Evolutionary conservation across 2,888 invertebrate species (phyloP).

Genomic region (Phengaris arion): DNA sequence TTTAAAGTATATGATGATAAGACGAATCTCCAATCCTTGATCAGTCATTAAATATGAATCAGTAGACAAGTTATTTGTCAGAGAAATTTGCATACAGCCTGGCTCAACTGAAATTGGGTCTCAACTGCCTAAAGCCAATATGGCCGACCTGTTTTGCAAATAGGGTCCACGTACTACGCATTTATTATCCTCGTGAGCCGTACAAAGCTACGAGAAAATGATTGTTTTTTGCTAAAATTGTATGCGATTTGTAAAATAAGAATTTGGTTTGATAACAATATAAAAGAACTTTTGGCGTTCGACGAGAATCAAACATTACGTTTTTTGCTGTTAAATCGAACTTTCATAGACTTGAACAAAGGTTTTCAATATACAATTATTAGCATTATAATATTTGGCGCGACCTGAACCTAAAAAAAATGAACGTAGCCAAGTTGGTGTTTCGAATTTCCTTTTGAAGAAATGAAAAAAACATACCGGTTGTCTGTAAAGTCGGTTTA

Average conservation of each 20-base stretch:
- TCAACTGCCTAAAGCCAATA: constrained; percentile 28
- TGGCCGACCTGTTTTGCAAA: constrained; percentile 26
- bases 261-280: not conserved
- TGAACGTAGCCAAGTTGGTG: too few relatives aligned
- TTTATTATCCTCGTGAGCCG: constrained; percentile 17
- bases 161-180: constrained; percentile 22
- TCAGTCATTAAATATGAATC: not conserved
- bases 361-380: too few relatives aligned
- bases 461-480: too few relatives aligned
- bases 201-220: constrained; percentile 10
- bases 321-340: not conserved
- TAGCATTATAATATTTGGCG: too few relatives aligned
- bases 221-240: not conserved
- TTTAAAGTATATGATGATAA: too few relatives aligned
- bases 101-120: constrained; percentile 29
- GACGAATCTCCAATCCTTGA: too few relatives aligned
- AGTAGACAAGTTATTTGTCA: constrained; percentile 18
- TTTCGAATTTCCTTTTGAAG: too few relatives aligned
- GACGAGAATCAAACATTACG: not conserved
- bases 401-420: too few relatives aligned
- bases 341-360: too few relatives aligned
- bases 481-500: too few relatives aligned
- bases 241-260: not conserved
- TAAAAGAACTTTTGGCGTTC: not conserved
- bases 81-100: constrained; percentile 33